These are phyloP conservation scores for Meda fulgida DNA, from an alignment of 2,797 vertebrate genomes.

Conservation along the genomic window DNA sequence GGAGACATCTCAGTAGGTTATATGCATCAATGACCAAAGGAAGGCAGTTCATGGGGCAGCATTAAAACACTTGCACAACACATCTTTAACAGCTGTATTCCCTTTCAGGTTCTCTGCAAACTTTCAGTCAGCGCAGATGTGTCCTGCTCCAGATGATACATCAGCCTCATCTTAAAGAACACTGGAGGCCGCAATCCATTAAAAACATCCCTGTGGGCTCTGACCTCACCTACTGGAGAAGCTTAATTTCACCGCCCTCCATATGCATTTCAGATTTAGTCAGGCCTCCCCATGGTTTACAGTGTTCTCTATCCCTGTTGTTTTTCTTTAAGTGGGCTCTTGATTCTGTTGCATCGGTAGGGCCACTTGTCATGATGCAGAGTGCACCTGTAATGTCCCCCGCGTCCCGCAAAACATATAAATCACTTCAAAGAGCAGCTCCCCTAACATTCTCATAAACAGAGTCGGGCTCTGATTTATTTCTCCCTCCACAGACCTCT, in stretches of 20 bases:
- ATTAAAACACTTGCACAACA: slow-evolving; percentile 32
- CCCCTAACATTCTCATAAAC: slow-evolving; percentile 65
- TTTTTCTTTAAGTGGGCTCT: slow-evolving; percentile 66
- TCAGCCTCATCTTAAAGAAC: slow-evolving; percentile 51
- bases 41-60: slow-evolving; percentile 11
- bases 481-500: slow-evolving; percentile 54
- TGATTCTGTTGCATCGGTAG: slow-evolving; percentile 57
- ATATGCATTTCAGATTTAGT: slow-evolving; percentile 62
- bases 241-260: slow-evolving; percentile 51
- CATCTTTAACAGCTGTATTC: slow-evolving; percentile 36
- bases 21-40: slow-evolving; percentile 22
- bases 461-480: slow-evolving; percentile 53
- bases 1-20: background rate
- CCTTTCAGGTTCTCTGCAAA: slow-evolving; percentile 30
- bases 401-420: slow-evolving; percentile 66
- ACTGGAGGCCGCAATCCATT: slow-evolving; percentile 49
- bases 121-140: slow-evolving; percentile 45
- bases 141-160: slow-evolving; percentile 49
- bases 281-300: slow-evolving; percentile 71
- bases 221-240: slow-evolving; percentile 57
- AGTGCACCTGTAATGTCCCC: slow-evolving; percentile 72
- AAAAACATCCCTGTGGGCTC: slow-evolving; percentile 52
- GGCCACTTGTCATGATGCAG: slow-evolving; percentile 68
- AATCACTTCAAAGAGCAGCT: slow-evolving; percentile 64
- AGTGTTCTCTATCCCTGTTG: slow-evolving; percentile 64